These are phyloP conservation scores for Diplosoma virens DNA, from an alignment of 23 tunicate species.

Conservation along the genomic window DNA sequence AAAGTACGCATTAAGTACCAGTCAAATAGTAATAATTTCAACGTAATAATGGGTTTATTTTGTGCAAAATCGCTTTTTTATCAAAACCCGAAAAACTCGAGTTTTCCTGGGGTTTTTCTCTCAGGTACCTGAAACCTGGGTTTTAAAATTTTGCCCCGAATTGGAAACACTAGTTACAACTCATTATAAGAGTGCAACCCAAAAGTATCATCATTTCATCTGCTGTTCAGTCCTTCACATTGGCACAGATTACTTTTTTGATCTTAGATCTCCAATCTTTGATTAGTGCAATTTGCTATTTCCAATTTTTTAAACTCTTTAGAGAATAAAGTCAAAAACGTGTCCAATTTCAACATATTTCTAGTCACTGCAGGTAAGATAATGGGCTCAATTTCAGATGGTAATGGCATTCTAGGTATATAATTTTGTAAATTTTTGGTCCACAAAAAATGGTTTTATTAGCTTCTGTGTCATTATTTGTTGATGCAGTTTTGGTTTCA, in stretches of 20 bases:
- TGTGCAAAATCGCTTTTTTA: no score
- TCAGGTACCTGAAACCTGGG: no score
- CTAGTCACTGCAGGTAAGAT: background rate
- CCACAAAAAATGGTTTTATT: background rate
- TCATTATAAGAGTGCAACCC: constrained; percentile 8
- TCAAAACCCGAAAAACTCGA: no score
- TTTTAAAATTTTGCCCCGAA: no score
- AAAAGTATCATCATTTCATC: background rate
- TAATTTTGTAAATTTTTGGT: background rate
- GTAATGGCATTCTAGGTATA: background rate
- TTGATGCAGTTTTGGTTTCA: background rate
- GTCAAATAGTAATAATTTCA: no score
- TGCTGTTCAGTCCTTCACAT: background rate
- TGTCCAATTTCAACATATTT: background rate
- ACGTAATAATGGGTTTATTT: no score
- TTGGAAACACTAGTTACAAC: no score
- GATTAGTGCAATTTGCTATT: background rate
- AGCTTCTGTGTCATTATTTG: no score
- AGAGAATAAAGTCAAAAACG: background rate
- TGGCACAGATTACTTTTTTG: background rate
- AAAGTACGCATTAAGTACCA: no score
- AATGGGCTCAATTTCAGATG: background rate
- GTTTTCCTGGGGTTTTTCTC: no score
- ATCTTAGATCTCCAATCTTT: background rate
- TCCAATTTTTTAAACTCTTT: background rate